Conservation (phyloP, 2,113 vertebrate genomes). For the Larimichthys polyactis region DNA sequence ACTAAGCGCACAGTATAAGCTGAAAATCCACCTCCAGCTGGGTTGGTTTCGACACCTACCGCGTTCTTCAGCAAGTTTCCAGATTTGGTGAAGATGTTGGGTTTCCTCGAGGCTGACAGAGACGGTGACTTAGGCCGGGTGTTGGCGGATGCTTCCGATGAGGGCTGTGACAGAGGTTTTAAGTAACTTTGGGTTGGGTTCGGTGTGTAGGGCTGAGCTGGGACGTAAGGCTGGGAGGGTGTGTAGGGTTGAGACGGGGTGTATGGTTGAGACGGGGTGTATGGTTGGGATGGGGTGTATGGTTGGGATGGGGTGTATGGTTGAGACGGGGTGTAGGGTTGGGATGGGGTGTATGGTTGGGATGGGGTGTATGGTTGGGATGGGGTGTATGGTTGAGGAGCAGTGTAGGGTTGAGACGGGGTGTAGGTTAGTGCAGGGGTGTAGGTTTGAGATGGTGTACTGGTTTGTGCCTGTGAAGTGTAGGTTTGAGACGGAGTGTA, state of each 20-base stretch:
- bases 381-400: not conserved
- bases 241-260: not conserved
- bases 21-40: not conserved
- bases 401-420: not conserved
- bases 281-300: not conserved
- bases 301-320: not conserved
- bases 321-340: not conserved
- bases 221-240: not conserved
- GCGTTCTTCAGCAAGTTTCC: constrained; percentile 79
- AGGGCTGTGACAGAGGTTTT: not conserved
- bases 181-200: constrained; percentile 30
- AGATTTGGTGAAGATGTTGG: constrained; percentile 81
- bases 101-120: constrained; percentile 38
- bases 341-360: too few species aligned
- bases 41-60: constrained; percentile 48
- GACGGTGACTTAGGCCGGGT: not conserved
- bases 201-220: constrained; percentile 15
- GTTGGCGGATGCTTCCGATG: not conserved
- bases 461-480: not conserved
- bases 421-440: not conserved
- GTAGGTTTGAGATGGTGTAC: not conserved
- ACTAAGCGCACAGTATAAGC: too few species aligned
- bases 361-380: not conserved
- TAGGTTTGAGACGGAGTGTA: not conserved
- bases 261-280: constrained; percentile 13